phyloP scores from a whole-genome alignment of 2,888 invertebrate genomes.

The Petrolisthes manimaculis region DNA sequence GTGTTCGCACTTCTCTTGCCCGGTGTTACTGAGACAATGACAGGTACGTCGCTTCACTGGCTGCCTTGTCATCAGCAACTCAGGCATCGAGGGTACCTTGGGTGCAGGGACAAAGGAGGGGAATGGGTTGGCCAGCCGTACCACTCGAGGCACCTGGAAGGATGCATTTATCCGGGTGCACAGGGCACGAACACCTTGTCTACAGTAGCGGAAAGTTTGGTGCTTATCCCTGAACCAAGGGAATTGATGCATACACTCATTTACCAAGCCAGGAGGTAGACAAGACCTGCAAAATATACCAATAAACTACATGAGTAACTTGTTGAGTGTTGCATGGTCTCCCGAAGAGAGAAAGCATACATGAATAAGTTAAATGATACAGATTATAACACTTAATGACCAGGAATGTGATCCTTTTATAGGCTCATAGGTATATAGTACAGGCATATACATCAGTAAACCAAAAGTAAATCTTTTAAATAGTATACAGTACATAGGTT shows the following conservation, averaged over 20 bases:
- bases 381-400: too few species aligned
- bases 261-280: neutral
- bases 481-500: too few species aligned
- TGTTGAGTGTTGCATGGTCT: too few species aligned
- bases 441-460: too few species aligned
- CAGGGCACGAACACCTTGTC: neutral
- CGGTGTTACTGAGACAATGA: neutral
- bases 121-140: neutral
- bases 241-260: neutral
- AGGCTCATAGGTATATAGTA: too few species aligned
- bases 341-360: too few species aligned
- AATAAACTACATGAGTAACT: too few species aligned
- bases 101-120: neutral
- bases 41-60: constrained; percentile 1
- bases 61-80: neutral
- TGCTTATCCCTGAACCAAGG: neutral
- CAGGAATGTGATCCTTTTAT: too few species aligned
- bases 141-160: neutral
- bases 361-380: too few species aligned
- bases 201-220: neutral
- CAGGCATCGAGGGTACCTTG: neutral
- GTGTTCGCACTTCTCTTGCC: constrained; percentile 3
- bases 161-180: neutral
- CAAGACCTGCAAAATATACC: neutral
- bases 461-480: too few species aligned